Evolutionary conservation across 2,113 vertebrate species (phyloP).

Genomic region (Ardeotis arabs): DNA sequence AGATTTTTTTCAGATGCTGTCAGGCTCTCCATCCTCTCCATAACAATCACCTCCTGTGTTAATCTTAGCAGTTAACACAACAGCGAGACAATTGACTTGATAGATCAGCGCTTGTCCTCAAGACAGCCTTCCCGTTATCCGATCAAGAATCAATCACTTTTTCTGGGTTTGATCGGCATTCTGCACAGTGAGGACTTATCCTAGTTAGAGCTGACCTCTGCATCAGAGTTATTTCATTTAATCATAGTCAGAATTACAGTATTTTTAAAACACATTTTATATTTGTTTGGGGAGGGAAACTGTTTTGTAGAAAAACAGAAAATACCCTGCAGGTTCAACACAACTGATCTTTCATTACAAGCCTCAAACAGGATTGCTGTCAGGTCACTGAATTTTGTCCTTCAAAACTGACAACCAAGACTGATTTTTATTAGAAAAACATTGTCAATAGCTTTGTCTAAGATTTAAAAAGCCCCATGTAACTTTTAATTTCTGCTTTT

Average conservation of each 20-base stretch:
- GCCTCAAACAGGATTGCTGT: not conserved
- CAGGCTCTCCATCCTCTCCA: not conserved
- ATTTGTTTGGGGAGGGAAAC: not conserved
- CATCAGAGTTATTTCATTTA: not conserved
- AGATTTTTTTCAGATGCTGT: not conserved
- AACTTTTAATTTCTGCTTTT: not conserved
- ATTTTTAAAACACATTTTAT: not conserved
- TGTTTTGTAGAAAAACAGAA: conserved; percentile 4
- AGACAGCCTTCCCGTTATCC: not conserved
- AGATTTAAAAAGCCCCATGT: not conserved
- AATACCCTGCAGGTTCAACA: conserved; percentile 25
- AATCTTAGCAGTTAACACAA: not conserved
- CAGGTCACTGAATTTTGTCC: conserved; percentile 31
- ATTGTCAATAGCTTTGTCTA: not conserved
- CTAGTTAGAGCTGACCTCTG: not conserved
- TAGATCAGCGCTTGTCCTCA: not conserved
- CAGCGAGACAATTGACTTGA: not conserved
- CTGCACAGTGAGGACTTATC: not conserved
- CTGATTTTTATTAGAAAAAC: not conserved
- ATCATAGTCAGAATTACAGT: not conserved
- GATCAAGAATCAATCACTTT: not conserved
- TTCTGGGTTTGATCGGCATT: not conserved
- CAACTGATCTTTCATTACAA: conserved; percentile 1
- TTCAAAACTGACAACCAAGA: conserved; percentile 2
- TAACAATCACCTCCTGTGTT: not conserved